phyloP scores from a whole-genome alignment of 2,888 invertebrate species.

The Ganaspis brasiliensis region DNA sequence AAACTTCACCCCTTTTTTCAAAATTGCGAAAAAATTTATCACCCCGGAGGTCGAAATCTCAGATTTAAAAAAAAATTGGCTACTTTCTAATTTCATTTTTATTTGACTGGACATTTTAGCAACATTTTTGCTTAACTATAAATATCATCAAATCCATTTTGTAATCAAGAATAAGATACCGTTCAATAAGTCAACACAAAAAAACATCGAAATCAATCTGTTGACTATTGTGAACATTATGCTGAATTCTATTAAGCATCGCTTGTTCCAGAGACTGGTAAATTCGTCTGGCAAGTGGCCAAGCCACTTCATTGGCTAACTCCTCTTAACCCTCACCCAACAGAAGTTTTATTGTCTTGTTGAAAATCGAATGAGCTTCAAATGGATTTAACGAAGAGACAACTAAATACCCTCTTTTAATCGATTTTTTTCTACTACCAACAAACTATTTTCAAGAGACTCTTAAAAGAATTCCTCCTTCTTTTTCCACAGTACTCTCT shows the following conservation, averaged over 20 bases:
- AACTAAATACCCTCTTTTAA: conserved; percentile 12
- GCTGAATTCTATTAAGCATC: conserved; percentile 10
- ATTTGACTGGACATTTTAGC: too few species aligned
- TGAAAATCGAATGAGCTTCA: conserved; percentile 10
- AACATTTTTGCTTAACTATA: too few species aligned
- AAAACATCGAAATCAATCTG: background rate
- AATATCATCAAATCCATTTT: too few species aligned
- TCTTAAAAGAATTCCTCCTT: background rate
- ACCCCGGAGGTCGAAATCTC: too few species aligned
- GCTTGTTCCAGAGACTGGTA: background rate
- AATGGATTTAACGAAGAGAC: background rate
- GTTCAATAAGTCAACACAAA: background rate
- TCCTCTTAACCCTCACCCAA: background rate
- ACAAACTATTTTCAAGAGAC: background rate
- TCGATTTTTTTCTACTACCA: background rate
- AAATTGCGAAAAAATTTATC: too few species aligned
- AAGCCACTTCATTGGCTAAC: conserved; percentile 15
- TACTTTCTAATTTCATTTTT: background rate
- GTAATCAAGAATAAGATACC: background rate
- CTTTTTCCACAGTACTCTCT: background rate
- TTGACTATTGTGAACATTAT: conserved; percentile 11
- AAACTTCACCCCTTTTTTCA: too few species aligned
- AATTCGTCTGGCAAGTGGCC: conserved; percentile 31
- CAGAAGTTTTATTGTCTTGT: conserved; percentile 6
- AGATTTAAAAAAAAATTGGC: background rate